Evolutionary conservation across 2,797 vertebrate species (phyloP).

Genomic region (Austrolebias charrua): DNA sequence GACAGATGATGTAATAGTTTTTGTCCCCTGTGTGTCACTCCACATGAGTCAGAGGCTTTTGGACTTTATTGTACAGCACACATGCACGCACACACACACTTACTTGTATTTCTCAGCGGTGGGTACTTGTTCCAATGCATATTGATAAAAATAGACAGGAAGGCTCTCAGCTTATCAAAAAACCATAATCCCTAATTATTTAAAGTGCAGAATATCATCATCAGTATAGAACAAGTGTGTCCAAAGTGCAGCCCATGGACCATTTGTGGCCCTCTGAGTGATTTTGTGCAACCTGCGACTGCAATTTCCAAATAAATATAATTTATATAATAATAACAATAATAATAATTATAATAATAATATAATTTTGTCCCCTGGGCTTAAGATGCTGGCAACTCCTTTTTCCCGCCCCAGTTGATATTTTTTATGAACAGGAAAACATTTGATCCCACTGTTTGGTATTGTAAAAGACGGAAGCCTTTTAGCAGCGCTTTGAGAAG

Average conservation of each 20-base stretch:
- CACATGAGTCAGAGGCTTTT: constrained; percentile 40
- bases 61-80: constrained; percentile 24
- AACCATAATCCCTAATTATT: constrained; percentile 53
- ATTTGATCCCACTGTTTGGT: not conserved
- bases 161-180: constrained; percentile 22
- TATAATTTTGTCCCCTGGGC: too few species aligned
- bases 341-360: too few species aligned
- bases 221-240: not conserved
- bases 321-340: too few species aligned
- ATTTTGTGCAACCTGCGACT: too few species aligned
- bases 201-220: constrained; percentile 38
- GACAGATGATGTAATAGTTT: constrained; percentile 56
- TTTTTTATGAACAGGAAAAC: constrained; percentile 13
- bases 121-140: constrained; percentile 33
- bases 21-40: constrained; percentile 36
- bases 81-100: not conserved
- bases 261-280: too few species aligned
- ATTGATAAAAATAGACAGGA: constrained; percentile 31
- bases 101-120: constrained; percentile 1
- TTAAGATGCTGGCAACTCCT: too few species aligned
- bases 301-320: too few species aligned
- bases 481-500: constrained; percentile 27
- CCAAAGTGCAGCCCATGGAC: not conserved
- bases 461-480: constrained; percentile 8
- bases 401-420: not conserved